A percentile compares a stretch with the other conserved stretches of the same genome.
These are phyloP conservation scores for Tenthredo notha DNA, from an alignment of 2,888 invertebrate genomes.

Conservation along the genomic window DNA sequence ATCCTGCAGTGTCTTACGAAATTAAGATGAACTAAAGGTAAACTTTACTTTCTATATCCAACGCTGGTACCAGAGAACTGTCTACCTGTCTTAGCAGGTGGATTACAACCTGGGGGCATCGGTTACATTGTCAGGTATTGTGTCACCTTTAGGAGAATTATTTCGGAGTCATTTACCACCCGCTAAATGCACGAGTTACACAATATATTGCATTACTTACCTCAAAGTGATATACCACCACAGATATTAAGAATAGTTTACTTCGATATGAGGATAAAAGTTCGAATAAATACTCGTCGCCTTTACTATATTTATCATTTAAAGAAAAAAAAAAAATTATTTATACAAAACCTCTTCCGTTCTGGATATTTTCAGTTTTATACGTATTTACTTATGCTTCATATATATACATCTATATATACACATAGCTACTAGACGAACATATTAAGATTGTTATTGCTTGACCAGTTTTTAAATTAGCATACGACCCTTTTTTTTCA, in stretches of 20 bases:
- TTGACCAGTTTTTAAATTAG: not conserved
- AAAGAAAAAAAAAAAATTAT: no score
- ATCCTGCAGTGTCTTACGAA: constrained; percentile 29
- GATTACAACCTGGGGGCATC: constrained; percentile 48
- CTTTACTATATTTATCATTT: not conserved
- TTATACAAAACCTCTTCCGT: not conserved
- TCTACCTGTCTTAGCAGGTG: constrained; percentile 49
- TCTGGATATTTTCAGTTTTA: not conserved
- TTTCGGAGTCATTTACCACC: constrained; percentile 40
- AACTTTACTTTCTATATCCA: constrained; percentile 24
- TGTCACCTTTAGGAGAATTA: constrained; percentile 40
- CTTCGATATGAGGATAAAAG: not conserved
- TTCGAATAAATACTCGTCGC: not conserved
- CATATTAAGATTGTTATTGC: not conserved
- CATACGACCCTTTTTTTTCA: not conserved
- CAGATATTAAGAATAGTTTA: not conserved
- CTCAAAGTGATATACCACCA: not conserved
- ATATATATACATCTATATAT: not conserved
- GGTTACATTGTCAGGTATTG: constrained; percentile 49
- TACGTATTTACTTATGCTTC: not conserved
- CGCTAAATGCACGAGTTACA: constrained; percentile 32
- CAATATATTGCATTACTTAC: not conserved
- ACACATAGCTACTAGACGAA: not conserved
- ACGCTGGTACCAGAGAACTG: constrained; percentile 5
- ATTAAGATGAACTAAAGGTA: constrained; percentile 34